phyloP scores from a whole-genome alignment of 2,113 vertebrate species.

The Myocastor coypus region DNA sequence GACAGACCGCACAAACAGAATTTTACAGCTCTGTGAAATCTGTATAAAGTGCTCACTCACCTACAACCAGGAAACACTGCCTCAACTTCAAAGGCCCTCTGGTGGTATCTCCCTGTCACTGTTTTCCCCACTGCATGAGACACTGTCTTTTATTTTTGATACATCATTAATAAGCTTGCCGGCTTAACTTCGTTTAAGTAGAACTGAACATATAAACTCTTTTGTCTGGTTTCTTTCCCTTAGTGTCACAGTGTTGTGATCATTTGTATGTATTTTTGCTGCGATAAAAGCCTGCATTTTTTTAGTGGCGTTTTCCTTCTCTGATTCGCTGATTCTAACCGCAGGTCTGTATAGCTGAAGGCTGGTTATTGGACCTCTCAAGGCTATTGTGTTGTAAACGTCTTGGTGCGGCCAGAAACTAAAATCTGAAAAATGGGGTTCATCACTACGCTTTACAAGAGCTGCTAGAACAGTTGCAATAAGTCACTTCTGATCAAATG shows the following conservation, averaged over 20 bases:
- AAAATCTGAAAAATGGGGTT: not conserved
- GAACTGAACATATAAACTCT: not conserved
- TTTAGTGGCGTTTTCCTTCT: not conserved
- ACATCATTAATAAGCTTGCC: not conserved
- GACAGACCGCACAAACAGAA: not conserved
- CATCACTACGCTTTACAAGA: accelerated
- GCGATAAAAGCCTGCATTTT: not conserved
- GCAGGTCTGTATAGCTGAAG: not conserved
- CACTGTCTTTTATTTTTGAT: not conserved
- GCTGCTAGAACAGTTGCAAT: not conserved
- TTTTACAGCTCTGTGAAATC: not conserved
- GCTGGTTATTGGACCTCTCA: not conserved
- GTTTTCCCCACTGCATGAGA: not conserved
- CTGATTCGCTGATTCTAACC: not conserved
- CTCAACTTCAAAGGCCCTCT: conserved; percentile 22
- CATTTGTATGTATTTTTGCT: not conserved
- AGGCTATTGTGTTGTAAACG: not conserved
- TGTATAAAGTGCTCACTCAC: not conserved
- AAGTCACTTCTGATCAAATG: not conserved
- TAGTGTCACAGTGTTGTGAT: not conserved
- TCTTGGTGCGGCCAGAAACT: not conserved
- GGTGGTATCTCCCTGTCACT: not conserved
- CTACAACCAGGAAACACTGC: not conserved
- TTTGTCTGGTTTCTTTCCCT: not conserved
- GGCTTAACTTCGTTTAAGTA: not conserved